Evolutionary conservation across 92 coral and sea anemone genomes (phyloP).

Genomic region (Muricea muricata): DNA sequence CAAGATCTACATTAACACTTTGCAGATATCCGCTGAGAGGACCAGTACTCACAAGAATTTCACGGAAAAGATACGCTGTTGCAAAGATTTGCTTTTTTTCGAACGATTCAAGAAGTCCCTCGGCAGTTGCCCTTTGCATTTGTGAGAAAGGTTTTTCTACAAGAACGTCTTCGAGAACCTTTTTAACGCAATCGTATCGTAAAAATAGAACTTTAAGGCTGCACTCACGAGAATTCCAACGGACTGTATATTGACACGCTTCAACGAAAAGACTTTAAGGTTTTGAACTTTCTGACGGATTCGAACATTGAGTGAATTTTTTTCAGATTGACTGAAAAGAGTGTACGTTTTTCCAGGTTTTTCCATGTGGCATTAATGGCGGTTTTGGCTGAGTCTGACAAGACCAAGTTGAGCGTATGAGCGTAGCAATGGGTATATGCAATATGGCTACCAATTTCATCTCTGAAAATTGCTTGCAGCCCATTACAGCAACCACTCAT

Average conservation of each 20-base stretch:
- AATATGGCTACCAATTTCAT: neutral
- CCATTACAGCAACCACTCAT: too few relatives aligned
- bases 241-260: neutral
- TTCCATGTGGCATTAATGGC: neutral
- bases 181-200: neutral
- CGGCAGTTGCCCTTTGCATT: neutral
- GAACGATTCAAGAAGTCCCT: neutral
- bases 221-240: neutral
- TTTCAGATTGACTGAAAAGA: neutral
- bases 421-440: neutral
- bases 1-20: neutral
- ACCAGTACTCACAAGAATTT: neutral
- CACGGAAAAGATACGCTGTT: neutral
- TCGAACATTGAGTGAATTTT: conserved; percentile 15
- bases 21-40: neutral
- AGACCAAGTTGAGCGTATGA: neutral
- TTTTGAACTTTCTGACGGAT: neutral
- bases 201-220: neutral
- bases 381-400: neutral
- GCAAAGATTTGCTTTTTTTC: neutral
- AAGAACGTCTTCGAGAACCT: neutral
- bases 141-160: neutral
- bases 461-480: neutral
- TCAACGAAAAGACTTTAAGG: neutral
- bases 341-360: neutral